phyloP scores from a whole-genome alignment of 2,797 vertebrate genomes.

The Pangasius larnaudii region DNA sequence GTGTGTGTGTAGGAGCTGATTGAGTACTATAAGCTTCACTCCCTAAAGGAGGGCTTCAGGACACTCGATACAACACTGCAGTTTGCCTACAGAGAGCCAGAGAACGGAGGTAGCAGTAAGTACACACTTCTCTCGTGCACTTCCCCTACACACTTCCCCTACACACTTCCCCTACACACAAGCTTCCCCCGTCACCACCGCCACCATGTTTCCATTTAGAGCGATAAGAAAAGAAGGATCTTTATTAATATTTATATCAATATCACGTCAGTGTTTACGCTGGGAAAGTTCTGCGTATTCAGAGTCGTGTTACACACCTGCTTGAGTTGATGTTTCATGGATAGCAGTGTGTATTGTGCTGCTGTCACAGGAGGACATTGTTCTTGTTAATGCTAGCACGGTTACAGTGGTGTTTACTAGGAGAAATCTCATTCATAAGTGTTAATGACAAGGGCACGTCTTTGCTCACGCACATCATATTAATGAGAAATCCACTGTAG shows the following conservation, averaged over 20 bases:
- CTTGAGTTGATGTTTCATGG: not conserved
- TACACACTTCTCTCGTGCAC: slow-evolving; percentile 45
- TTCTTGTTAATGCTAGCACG: not conserved
- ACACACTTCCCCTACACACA: not conserved
- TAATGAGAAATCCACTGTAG: not conserved
- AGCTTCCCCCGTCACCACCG: not conserved
- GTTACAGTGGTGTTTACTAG: not conserved
- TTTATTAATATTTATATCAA: not conserved
- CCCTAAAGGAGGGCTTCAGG: slow-evolving; percentile 93
- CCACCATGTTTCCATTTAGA: not conserved
- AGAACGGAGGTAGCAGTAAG: slow-evolving; percentile 89
- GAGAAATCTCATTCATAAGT: not conserved
- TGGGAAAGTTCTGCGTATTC: not conserved
- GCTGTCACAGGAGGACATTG: not conserved
- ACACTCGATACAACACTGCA: slow-evolving; percentile 94
- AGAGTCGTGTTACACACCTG: not conserved
- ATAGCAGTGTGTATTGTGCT: not conserved
- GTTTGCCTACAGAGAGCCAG: slow-evolving; percentile 88
- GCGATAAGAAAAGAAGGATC: not conserved
- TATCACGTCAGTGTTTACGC: too few species aligned
- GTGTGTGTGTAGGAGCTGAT: slow-evolving; percentile 84
- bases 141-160: not conserved
- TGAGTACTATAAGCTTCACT: slow-evolving; percentile 95
- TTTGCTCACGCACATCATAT: too few species aligned
- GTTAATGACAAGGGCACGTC: too few species aligned